phyloP scores from a whole-genome alignment of 2,113 vertebrate genomes.

The Elephantulus edwardii region DNA sequence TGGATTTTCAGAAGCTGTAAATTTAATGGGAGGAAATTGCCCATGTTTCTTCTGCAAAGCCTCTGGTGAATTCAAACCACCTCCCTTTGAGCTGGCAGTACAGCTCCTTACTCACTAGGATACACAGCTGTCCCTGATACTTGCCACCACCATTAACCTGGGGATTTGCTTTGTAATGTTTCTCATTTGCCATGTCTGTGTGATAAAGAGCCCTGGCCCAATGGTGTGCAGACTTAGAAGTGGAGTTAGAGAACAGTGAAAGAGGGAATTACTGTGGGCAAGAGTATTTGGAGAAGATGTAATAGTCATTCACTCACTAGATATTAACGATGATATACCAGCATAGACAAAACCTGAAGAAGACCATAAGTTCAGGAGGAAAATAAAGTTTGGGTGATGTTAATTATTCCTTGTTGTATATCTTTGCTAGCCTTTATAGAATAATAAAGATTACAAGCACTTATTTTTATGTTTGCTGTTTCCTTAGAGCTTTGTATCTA shows the following conservation, averaged over 20 bases:
- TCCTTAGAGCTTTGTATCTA: slow-evolving; percentile 5
- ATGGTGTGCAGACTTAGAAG: not conserved
- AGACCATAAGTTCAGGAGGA: slow-evolving; percentile 27
- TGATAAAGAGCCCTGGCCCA: not conserved
- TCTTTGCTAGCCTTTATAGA: slow-evolving; percentile 13
- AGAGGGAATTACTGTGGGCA: not conserved
- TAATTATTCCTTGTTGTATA: not conserved
- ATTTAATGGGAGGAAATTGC: no score
- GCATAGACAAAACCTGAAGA: slow-evolving; percentile 26
- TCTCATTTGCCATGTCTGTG: no score
- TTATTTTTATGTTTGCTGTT: slow-evolving; percentile 40
- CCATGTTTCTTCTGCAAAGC: no score
- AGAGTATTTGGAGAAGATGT: slow-evolving; percentile 17
- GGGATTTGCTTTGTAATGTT: no score
- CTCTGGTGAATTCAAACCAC: no score
- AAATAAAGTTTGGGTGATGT: not conserved
- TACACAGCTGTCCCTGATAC: no score
- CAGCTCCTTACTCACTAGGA: no score
- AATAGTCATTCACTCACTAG: not conserved
- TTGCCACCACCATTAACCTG: no score
- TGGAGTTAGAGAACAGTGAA: not conserved
- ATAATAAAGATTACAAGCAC: slow-evolving; percentile 25
- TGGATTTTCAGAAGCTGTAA: no score
- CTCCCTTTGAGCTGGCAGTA: no score
- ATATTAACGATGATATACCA: not conserved